phyloP scores from a whole-genome alignment of 2,113 vertebrate species.

The Carlito syrichta region DNA sequence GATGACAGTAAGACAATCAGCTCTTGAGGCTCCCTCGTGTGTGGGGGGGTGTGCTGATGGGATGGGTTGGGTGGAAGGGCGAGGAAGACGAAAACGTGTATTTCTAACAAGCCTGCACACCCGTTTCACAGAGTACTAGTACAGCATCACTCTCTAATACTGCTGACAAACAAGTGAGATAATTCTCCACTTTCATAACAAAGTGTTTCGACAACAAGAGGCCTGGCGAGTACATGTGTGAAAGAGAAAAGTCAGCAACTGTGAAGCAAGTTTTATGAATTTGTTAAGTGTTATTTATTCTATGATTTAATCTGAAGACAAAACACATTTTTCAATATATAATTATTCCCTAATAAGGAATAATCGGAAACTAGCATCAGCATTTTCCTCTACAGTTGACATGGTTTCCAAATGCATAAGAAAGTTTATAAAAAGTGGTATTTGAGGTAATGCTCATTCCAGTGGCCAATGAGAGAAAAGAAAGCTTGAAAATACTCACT shows the following conservation, averaged over 20 bases:
- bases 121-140: background rate
- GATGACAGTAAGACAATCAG: background rate
- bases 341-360: constrained; percentile 18
- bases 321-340: constrained; percentile 25
- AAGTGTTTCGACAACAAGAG: background rate
- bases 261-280: background rate
- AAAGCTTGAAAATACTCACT: constrained; percentile 82
- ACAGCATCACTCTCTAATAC: background rate
- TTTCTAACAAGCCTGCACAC: background rate
- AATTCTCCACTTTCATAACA: background rate
- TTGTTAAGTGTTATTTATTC: background rate
- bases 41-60: background rate
- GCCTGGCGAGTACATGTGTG: background rate
- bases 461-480: background rate
- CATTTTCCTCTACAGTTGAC: background rate
- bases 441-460: background rate
- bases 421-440: background rate
- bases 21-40: background rate
- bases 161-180: background rate
- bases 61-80: background rate
- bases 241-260: background rate
- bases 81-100: background rate
- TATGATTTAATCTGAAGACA: constrained; percentile 25
- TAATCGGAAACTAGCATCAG: background rate
- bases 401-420: background rate